Conservation (phyloP, 1,140 invertebrate genomes). For the Phortica variegata region DNA sequence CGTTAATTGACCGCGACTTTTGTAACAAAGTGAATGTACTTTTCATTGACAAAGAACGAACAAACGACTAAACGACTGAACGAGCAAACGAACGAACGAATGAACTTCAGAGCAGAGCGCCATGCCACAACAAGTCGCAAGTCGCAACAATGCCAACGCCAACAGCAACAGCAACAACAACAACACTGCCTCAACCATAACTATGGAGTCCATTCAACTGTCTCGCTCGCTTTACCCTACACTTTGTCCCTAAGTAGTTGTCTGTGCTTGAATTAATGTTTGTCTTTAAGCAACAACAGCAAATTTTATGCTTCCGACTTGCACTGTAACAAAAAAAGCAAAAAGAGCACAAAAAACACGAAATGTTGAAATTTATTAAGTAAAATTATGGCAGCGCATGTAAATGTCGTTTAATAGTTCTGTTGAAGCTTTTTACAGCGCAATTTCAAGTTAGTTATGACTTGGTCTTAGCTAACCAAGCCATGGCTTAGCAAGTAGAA, state of each 20-base stretch:
- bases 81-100: not conserved
- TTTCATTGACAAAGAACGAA: not conserved
- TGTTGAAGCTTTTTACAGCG: conserved; percentile 12
- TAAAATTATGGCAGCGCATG: conserved; percentile 10
- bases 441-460: conserved; percentile 11
- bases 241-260: conserved; percentile 5
- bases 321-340: too few species aligned
- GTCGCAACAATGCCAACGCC: conserved; percentile 15
- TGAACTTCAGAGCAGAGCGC: not conserved
- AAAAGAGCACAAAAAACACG: too few species aligned
- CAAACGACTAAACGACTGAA: not conserved
- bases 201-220: conserved; percentile 37
- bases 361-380: not conserved
- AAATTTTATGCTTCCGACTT: conserved; percentile 22
- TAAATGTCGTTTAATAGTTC: conserved; percentile 16
- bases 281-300: conserved; percentile 14
- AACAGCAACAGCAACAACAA: conserved; percentile 16
- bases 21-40: conserved; percentile 7
- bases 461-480: conserved; percentile 10
- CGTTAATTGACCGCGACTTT: conserved; percentile 14
- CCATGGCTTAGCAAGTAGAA: too few species aligned
- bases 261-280: conserved; percentile 28
- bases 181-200: conserved; percentile 4
- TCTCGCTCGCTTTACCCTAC: conserved; percentile 2
- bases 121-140: not conserved